Evolutionary conservation across 1,140 invertebrate species (phyloP), one percentile per base, ranked within the genome.

Genomic region (Drosophila pseudoananassae): DNA sequence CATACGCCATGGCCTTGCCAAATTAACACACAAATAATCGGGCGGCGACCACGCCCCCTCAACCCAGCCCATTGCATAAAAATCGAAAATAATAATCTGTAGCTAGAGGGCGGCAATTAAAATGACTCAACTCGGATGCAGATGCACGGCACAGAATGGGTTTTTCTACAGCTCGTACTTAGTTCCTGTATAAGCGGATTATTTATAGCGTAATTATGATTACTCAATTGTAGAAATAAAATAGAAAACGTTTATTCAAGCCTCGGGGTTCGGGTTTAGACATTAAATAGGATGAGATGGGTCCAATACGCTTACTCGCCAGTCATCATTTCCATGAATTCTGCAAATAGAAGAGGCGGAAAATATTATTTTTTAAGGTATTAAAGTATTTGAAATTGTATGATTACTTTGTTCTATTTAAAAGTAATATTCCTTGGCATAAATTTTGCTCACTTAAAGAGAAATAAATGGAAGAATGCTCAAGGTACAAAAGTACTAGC

Each of bases 271-370:
- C 12, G 38, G 49, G n/a, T 31, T 38, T 68, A 56, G 65, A 54
- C 65, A 69, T 40, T 68, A 55, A 36, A 55, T 55, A 23, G 27
- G 25, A 49, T 15, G 17, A 15, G 64, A 49, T 65, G 70, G 17
- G 29, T 68, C 38, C 33, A 49, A 14, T 15, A 12, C 7, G 58
- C 75, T 95, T 96, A 96, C 95, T 97, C 96, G 92, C 97, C 97
- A 68, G 97, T 97, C 97, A 98, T 98, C 97, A 98, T 98, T 92
- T 97, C 97, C 97, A 98, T 97, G 93, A 98, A 98, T 94, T 98
- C 97, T 97, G 94, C 64, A 96, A 96, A 84, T 50, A 56, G 29
- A 69, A 58, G 15, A 70, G 10, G n/a, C n/a, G 14, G 4, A 45
- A 20, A 20, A 46, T 43, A 6, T 14, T 40, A 17, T 23, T 20